Evolutionary conservation across 2,797 vertebrate genomes (phyloP).

Genomic region (Phoxinus dragarum): DNA sequence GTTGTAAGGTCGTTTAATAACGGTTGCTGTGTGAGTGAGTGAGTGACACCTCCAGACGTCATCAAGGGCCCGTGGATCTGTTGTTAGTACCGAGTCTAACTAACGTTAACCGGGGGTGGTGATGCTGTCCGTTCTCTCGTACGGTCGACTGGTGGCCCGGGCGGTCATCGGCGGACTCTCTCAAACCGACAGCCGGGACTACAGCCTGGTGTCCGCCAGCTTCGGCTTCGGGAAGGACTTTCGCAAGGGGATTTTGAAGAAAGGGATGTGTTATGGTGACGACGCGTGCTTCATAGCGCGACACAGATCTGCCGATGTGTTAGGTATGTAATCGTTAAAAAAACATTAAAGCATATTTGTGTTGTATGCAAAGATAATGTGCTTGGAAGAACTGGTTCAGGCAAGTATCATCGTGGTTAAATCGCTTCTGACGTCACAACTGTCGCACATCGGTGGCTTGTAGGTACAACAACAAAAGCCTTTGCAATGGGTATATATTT

Average conservation of each 20-base stretch:
- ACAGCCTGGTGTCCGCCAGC: conserved; percentile 94
- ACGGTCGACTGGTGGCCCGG: conserved; percentile 93
- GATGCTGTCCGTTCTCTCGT: conserved; percentile 97
- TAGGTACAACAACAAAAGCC: neutral
- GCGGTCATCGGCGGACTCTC: conserved; percentile 96
- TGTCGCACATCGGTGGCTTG: neutral
- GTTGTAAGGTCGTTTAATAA: too few species aligned
- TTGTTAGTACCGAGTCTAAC: conserved; percentile 58
- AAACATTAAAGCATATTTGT: neutral
- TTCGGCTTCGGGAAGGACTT: conserved; percentile 98
- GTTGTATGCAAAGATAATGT: neutral
- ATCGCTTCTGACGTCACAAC: conserved; percentile 38
- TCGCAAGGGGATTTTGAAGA: conserved; percentile 90
- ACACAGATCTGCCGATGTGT: conserved; percentile 84
- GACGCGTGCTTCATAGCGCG: conserved; percentile 89
- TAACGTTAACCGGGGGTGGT: conserved; percentile 70
- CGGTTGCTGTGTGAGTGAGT: neutral
- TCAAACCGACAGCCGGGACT: conserved; percentile 95
- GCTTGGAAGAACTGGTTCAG: neutral
- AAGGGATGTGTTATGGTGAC: conserved; percentile 89
- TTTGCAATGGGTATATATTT: neutral
- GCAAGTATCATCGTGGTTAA: neutral
- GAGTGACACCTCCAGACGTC: conserved; percentile 3
- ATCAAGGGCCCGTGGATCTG: conserved; percentile 33
- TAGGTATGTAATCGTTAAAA: conserved; percentile 74